Evolutionary conservation across 2,888 invertebrate species (phyloP).

Genomic region (Venustoraphidia nigricollis): DNA sequence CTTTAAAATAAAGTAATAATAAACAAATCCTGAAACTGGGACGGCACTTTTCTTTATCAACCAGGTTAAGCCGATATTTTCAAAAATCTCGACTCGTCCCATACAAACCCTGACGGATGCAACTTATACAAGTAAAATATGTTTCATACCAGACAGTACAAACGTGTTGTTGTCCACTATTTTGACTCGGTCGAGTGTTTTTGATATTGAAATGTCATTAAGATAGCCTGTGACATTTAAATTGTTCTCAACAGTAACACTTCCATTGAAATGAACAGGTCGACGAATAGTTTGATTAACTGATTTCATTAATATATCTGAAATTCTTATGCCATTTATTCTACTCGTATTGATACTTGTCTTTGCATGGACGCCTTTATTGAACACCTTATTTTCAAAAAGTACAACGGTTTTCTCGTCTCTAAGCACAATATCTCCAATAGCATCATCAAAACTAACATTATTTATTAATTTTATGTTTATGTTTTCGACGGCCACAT

Average conservation of each 20-base stretch:
- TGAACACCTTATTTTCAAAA: conserved; percentile 19
- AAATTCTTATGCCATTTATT: conserved; percentile 25
- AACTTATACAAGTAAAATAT: too few relatives aligned
- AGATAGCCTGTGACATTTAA: conserved; percentile 22
- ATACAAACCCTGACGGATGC: too few relatives aligned
- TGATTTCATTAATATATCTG: conserved; percentile 25
- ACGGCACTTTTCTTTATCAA: too few relatives aligned
- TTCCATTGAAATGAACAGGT: conserved; percentile 20
- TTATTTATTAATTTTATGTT: conserved; percentile 23
- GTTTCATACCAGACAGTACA: neutral
- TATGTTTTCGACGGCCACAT: conserved; percentile 18
- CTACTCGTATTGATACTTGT: conserved; percentile 21
- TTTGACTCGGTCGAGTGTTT: conserved; percentile 4
- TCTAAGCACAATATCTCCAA: conserved; percentile 27
- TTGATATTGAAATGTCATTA: conserved; percentile 18
- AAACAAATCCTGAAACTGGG: too few relatives aligned
- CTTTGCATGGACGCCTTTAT: conserved; percentile 21
- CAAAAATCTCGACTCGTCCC: too few relatives aligned
- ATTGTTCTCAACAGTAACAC: conserved; percentile 21
- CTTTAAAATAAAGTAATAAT: too few relatives aligned
- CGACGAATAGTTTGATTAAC: conserved; percentile 21
- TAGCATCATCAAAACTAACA: conserved; percentile 23
- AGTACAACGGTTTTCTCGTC: conserved; percentile 21
- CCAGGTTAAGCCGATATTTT: too few relatives aligned
- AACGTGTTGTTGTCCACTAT: conserved; percentile 13